A percentile compares a stretch with the other conserved stretches of the same genome.
These are phyloP conservation scores for Drosophila borealis DNA, from an alignment of 2,888 invertebrate species.

Conservation along the genomic window DNA sequence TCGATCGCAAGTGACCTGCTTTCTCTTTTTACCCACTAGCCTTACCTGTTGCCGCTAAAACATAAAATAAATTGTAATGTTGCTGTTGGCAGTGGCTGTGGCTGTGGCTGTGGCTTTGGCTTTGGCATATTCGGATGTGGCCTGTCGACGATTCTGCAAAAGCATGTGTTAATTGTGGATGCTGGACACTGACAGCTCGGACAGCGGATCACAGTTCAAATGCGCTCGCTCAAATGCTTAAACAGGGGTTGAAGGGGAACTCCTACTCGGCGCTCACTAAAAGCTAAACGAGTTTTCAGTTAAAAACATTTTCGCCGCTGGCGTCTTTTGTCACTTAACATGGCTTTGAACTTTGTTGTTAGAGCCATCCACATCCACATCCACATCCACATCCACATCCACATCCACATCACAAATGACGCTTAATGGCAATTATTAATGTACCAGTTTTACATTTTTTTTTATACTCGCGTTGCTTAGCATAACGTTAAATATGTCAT, in stretches of 20 bases:
- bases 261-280: not conserved
- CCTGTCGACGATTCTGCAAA: conserved; percentile 40
- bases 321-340: conserved; percentile 50
- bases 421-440: conserved; percentile 70
- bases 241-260: not conserved
- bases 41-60: conserved; percentile 36
- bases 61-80: conserved; percentile 17
- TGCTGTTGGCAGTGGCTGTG: conserved; percentile 2
- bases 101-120: conserved; percentile 17
- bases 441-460: conserved; percentile 59
- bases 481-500: conserved; percentile 44
- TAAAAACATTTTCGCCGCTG: conserved; percentile 20
- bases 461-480: conserved; percentile 7
- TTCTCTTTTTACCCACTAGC: conserved; percentile 64
- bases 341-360: conserved; percentile 71
- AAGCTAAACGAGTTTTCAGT: conserved; percentile 37
- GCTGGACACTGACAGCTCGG: conserved; percentile 15
- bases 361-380: conserved; percentile 13
- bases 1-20: conserved; percentile 72
- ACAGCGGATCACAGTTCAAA: conserved; percentile 44
- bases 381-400: conserved; percentile 2
- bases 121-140: conserved; percentile 8
- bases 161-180: conserved; percentile 49
- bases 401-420: conserved; percentile 40
- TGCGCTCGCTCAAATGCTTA: not conserved